These are phyloP conservation scores for Dioctria linearis DNA, from an alignment of 2,888 invertebrate species.

Conservation along the genomic window DNA sequence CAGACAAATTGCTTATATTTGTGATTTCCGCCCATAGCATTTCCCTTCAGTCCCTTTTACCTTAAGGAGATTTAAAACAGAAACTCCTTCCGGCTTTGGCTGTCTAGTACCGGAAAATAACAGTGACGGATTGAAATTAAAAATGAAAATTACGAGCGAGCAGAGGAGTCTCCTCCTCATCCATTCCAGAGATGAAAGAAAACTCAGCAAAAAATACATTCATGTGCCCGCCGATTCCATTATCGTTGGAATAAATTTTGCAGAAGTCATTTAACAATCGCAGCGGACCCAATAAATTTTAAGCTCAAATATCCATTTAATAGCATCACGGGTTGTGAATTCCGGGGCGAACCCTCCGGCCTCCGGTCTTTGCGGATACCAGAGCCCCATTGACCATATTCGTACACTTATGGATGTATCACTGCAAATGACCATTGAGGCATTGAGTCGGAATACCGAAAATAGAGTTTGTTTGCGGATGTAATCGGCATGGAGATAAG, in stretches of 20 bases:
- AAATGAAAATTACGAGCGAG: conserved; percentile 45
- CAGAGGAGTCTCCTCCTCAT: neutral
- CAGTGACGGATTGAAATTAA: conserved; percentile 60
- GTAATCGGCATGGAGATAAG: conserved; percentile 42
- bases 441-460: conserved; percentile 41
- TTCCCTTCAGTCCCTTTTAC: conserved; percentile 27
- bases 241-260: conserved; percentile 60
- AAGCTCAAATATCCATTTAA: conserved; percentile 62
- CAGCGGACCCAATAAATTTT: conserved; percentile 61
- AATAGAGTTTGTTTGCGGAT: conserved; percentile 48
- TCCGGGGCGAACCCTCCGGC: conserved; percentile 26
- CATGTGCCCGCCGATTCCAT: conserved; percentile 42
- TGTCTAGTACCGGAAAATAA: conserved; percentile 58
- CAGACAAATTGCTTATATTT: conserved; percentile 71
- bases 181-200: neutral
- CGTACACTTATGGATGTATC: conserved; percentile 25
- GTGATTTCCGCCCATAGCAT: conserved; percentile 66
- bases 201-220: conserved; percentile 20
- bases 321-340: conserved; percentile 55
- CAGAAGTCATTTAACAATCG: conserved; percentile 63
- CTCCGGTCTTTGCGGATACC: conserved; percentile 17
- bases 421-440: conserved; percentile 11
- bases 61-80: conserved; percentile 52
- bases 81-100: conserved; percentile 42
- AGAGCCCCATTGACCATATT: conserved; percentile 6